A percentile compares a stretch with the other conserved stretches of the same genome.
Conservation (phyloP, 2,797 vertebrate species). For the Holocentrus rufus region DNA sequence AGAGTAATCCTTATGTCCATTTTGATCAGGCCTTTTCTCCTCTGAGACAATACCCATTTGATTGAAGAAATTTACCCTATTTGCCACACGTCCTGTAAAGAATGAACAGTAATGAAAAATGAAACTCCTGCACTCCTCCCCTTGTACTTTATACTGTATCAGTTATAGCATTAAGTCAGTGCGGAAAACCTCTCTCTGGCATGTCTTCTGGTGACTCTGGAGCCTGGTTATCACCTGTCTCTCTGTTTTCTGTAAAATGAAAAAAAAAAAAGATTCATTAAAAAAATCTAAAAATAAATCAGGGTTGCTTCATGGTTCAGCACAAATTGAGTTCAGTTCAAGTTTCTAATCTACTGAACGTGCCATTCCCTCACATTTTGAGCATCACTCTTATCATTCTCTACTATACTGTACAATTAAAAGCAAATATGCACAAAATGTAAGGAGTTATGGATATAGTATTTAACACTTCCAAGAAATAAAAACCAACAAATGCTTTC, state of each 20-base stretch:
- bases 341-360: no score
- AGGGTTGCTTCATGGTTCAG: neutral
- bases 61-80: no score
- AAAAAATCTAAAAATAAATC: no score
- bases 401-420: no score
- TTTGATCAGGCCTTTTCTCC: neutral
- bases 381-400: no score
- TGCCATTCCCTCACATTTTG: no score
- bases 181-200: neutral
- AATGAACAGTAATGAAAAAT: slow-evolving; percentile 1
- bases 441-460: neutral
- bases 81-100: neutral
- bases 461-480: no score
- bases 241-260: neutral
- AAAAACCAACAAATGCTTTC: no score
- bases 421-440: neutral
- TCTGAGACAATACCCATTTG: neutral
- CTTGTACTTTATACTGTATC: neutral
- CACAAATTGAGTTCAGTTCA: neutral
- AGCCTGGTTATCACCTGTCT: neutral
- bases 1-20: neutral
- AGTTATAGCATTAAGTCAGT: neutral
- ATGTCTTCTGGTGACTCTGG: neutral
- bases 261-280: no score
- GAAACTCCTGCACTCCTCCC: neutral